Evolutionary conservation across 2,888 invertebrate genomes (phyloP).

Genomic region (Drosophila meridionalis): DNA sequence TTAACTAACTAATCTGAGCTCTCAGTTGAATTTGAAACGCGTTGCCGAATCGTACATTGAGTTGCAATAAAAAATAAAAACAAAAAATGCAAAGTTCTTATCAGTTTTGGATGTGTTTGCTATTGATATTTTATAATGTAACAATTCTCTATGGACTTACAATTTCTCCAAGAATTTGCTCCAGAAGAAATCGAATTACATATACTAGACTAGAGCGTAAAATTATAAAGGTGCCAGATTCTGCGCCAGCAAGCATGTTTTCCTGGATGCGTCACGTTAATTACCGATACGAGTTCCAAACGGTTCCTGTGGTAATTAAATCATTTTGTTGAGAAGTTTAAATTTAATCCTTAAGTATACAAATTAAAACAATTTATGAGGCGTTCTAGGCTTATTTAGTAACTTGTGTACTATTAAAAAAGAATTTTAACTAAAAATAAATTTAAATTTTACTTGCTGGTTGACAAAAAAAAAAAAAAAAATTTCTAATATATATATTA

Average conservation of each 20-base stretch:
- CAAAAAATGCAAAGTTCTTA: background rate
- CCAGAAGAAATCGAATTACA: background rate
- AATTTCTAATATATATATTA: background rate
- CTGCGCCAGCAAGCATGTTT: too few relatives aligned
- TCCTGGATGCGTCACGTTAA: rapidly evolving
- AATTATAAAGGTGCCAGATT: background rate
- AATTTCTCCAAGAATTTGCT: background rate
- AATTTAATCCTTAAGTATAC: background rate
- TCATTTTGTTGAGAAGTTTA: too few relatives aligned
- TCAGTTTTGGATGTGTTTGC: background rate
- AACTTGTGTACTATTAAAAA: too few relatives aligned
- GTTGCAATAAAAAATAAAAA: background rate
- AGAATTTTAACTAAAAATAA: too few relatives aligned
- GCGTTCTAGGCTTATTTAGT: background rate
- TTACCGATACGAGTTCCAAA: background rate
- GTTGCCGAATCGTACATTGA: background rate
- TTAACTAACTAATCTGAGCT: background rate
- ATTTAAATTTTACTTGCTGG: too few relatives aligned
- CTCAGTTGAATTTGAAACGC: slow-evolving; percentile 28
- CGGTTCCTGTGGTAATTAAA: background rate
- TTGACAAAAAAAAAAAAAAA: too few relatives aligned
- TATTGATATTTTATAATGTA: background rate
- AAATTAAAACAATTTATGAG: too few relatives aligned
- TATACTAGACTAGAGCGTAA: background rate
- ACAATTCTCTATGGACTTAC: background rate